Percentiles rank a stretch among this genome's conserved stretches.
These are phyloP conservation scores for Chelonia mydas DNA, from an alignment of 2,797 vertebrate species.

Conservation along the genomic window DNA sequence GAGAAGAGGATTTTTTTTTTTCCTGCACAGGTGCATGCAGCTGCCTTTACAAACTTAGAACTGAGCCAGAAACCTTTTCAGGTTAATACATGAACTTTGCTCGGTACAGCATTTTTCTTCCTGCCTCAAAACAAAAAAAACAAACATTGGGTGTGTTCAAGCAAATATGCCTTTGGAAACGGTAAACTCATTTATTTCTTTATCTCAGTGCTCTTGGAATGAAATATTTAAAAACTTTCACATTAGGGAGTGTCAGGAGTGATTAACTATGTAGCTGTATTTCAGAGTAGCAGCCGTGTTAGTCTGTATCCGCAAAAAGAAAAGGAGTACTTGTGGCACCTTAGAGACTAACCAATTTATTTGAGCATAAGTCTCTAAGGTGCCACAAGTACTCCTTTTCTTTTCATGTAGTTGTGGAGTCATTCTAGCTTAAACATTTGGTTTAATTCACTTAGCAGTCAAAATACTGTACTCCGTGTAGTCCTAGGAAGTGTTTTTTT, in stretches of 20 bases:
- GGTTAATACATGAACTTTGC: slow-evolving; percentile 80
- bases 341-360: too few relatives aligned
- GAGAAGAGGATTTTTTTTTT: background rate
- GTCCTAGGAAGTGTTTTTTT: background rate
- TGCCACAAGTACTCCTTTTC: too few relatives aligned
- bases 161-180: slow-evolving; percentile 78
- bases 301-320: too few relatives aligned
- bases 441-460: background rate
- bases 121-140: slow-evolving; percentile 52
- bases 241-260: fast-evolving
- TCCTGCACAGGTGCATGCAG: slow-evolving; percentile 14
- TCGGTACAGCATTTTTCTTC: slow-evolving; percentile 62
- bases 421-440: background rate
- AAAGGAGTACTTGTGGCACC: too few relatives aligned
- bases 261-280: background rate
- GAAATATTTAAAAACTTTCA: background rate
- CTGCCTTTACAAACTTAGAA: background rate
- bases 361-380: too few relatives aligned
- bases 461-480: background rate
- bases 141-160: slow-evolving; percentile 46
- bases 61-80: slow-evolving; percentile 62
- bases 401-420: background rate
- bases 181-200: slow-evolving; percentile 78
- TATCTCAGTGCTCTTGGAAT: background rate
- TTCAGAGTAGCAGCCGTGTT: too few relatives aligned